Evolutionary conservation across 2,113 vertebrate genomes (phyloP), one percentile per base, ranked within the genome.

Genomic region (Excalfactoria chinensis): DNA sequence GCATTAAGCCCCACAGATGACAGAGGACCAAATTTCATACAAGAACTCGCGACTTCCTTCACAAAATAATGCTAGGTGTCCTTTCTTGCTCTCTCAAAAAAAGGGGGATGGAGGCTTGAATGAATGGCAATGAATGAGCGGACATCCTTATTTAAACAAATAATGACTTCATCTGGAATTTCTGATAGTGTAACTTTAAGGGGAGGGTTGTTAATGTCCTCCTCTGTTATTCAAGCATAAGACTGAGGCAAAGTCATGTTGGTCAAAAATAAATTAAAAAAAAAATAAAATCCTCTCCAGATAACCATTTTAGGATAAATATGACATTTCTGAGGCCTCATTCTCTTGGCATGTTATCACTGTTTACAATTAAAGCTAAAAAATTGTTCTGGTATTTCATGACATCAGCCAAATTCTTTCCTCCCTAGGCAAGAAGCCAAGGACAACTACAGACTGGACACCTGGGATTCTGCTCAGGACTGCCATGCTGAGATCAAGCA

Each of bases 321-420:
- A 95, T 81, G 92, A 78, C 84, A 96, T 97, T 98, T 97, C 95
- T 95, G 76, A 95, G 87, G 91, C 77, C 90, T 97, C 95, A 93
- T 94, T 98, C 95, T 93, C 92, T 97, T 98, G 97, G 97, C 97
- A 96, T 81, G 93, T 92, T 96, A 97, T 96, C 95, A 95, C 91
- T 98, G 97, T 97, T 97, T 97, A 98, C 96, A 98, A 97, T 98
- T 97, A 97, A 96, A 95, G 93, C 93, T 97, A 96, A 97, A 98
- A 98, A 97, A 97, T 97, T 97, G 93, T 89, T 93, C 96, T 98
- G 98, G 97, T 97, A 98, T 98, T 98, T 98, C 86, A 97, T 98
- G 97, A 98, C 98, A 98, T 98, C 98, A 98, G 97, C 95, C 97
- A 98, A 97, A 98, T 98, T 98, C 97, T 97, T 97, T 97, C 97